Evolutionary conservation across 1,140 invertebrate genomes (phyloP).

Genomic region (Aleiodes sp.): DNA sequence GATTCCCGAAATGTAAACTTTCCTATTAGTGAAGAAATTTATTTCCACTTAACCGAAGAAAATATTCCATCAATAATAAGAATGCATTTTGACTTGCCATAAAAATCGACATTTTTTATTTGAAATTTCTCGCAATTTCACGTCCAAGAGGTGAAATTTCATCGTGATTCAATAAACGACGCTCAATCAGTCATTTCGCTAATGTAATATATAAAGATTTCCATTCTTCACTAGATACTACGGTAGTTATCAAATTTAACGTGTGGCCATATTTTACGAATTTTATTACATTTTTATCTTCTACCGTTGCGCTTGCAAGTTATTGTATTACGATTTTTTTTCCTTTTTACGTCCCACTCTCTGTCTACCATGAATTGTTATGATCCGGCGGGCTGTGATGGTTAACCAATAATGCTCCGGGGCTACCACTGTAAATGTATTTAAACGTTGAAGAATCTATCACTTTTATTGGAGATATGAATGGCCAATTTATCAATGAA

Average conservation of each 20-base stretch:
- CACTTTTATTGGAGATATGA: not conserved
- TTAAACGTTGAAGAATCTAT: not conserved
- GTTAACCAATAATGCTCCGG: not conserved
- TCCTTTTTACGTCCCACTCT: not conserved
- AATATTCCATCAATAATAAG: too few relatives aligned
- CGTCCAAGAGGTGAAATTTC: too few relatives aligned
- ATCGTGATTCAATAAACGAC: too few relatives aligned
- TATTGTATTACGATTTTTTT: not conserved
- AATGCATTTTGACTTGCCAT: too few relatives aligned
- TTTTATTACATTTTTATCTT: constrained; percentile 3
- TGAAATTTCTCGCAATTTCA: too few relatives aligned
- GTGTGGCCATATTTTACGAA: not conserved
- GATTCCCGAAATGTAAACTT: too few relatives aligned
- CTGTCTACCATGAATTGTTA: not conserved
- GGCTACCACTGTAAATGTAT: not conserved
- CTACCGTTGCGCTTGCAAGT: not conserved
- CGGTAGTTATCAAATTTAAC: not conserved
- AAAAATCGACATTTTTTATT: too few relatives aligned
- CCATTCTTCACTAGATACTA: not conserved
- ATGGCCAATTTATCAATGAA: not conserved
- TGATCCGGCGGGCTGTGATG: not conserved
- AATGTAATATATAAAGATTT: not conserved
- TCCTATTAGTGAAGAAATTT: too few relatives aligned
- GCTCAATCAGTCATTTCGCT: not conserved
- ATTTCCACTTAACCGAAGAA: too few relatives aligned